phyloP scores from a whole-genome alignment of 2,113 vertebrate species.

The Phaetusa simplex region DNA sequence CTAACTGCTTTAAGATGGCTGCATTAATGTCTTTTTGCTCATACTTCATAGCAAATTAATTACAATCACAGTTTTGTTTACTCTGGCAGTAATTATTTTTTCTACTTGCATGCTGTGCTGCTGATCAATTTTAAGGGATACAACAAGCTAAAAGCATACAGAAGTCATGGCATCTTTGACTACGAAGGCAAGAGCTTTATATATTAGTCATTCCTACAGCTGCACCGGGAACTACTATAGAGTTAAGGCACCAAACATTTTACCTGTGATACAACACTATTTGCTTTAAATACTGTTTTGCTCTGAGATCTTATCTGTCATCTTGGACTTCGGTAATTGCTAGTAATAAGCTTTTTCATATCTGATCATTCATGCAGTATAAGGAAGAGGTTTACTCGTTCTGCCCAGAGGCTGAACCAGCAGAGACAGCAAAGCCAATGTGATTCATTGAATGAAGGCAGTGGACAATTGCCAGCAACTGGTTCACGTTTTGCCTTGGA shows the following conservation, averaged over 20 bases:
- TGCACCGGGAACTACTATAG: conserved; percentile 4
- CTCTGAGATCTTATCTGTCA: conserved; percentile 28
- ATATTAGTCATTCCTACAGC: neutral
- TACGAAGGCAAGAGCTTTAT: neutral
- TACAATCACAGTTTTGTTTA: conserved; percentile 29
- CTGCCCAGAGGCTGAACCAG: conserved; percentile 84
- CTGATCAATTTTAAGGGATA: conserved; percentile 34
- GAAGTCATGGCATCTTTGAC: conserved; percentile 60
- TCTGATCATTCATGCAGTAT: conserved; percentile 81
- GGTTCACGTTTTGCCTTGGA: conserved; percentile 71
- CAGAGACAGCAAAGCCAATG: conserved; percentile 73
- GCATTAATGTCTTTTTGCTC: conserved; percentile 25
- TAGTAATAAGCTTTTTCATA: conserved; percentile 65
- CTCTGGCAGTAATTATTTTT: conserved; percentile 36
- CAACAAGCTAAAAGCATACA: conserved; percentile 28
- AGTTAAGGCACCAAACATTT: conserved; percentile 9
- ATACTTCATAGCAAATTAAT: conserved; percentile 36
- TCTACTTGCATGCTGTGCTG: conserved; percentile 4
- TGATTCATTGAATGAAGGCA: conserved; percentile 83
- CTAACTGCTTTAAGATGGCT: conserved; percentile 38
- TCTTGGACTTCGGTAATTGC: conserved; percentile 63
- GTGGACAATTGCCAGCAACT: conserved; percentile 78
- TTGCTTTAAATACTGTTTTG: conserved; percentile 12
- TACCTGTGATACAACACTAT: neutral
- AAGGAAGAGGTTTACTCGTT: conserved; percentile 78